Evolutionary conservation across 2,797 vertebrate species (phyloP).

Genomic region (Sebastes nivosus): DNA sequence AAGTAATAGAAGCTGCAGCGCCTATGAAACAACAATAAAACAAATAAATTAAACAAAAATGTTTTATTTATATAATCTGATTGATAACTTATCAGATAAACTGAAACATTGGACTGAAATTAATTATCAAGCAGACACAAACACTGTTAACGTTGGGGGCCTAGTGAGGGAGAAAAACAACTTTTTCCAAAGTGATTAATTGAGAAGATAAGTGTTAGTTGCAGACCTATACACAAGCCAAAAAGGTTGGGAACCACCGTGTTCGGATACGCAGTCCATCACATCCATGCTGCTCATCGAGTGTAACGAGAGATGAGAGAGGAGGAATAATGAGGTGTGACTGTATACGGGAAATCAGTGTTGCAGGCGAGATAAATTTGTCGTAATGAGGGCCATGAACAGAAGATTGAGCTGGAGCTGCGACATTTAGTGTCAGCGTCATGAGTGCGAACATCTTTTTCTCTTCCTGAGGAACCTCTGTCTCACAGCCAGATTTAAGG

Average conservation of each 20-base stretch:
- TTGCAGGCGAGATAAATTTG: conserved; percentile 42
- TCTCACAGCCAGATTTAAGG: background rate
- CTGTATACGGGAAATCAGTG: conserved; percentile 13
- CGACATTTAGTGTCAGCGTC: conserved; percentile 8
- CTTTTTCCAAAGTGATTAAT: background rate
- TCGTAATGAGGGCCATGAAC: conserved; percentile 28
- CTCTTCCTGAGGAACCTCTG: background rate
- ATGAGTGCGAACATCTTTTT: background rate
- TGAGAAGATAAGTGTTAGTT: background rate
- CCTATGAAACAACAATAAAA: background rate
- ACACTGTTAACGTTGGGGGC: accelerated
- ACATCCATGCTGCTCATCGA: background rate
- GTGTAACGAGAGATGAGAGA: conserved; percentile 1
- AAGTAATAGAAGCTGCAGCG: background rate
- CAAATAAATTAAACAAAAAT: background rate
- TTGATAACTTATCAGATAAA: background rate
- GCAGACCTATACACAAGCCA: background rate
- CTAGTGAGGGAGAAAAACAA: background rate
- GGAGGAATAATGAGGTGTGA: conserved; percentile 39
- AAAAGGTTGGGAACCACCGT: background rate
- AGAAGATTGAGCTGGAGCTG: conserved; percentile 12
- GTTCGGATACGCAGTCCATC: background rate
- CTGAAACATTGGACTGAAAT: background rate
- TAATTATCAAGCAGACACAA: background rate
- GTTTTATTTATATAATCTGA: background rate